Evolutionary conservation across 2,113 vertebrate species (phyloP).

Genomic region (Baryphthengus martii): DNA sequence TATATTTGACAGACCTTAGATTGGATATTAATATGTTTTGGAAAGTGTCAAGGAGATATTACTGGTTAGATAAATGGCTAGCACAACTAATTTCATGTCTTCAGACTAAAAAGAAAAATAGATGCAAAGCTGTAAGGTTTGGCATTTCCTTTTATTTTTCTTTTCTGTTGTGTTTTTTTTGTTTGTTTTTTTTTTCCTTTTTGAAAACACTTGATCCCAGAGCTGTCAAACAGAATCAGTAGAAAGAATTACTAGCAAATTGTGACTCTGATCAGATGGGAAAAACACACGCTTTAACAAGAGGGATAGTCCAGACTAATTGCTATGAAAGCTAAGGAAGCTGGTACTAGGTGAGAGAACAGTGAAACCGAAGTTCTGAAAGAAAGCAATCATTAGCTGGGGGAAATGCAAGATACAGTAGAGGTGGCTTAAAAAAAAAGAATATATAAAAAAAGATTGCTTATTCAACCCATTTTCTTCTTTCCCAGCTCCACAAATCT

Average conservation of each 20-base stretch:
- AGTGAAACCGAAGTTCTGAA: neutral
- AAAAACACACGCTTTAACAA: neutral
- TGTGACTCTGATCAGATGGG: neutral
- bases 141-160: too few species aligned
- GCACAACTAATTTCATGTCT: neutral
- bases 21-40: neutral
- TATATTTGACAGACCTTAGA: neutral
- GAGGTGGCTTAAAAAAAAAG: neutral
- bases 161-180: too few species aligned
- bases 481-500: neutral
- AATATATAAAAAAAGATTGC: rapidly evolving
- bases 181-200: neutral
- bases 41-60: neutral
- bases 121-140: neutral
- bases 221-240: neutral
- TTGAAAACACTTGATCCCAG: neutral
- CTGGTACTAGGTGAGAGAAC: neutral
- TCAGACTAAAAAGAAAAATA: neutral
- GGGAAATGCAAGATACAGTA: neutral
- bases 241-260: neutral
- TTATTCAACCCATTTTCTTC: neutral
- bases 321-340: neutral
- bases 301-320: neutral
- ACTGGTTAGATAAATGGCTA: neutral
- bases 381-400: neutral